Conservation (phyloP, 1,140 invertebrate species). For the Euura lappo region DNA sequence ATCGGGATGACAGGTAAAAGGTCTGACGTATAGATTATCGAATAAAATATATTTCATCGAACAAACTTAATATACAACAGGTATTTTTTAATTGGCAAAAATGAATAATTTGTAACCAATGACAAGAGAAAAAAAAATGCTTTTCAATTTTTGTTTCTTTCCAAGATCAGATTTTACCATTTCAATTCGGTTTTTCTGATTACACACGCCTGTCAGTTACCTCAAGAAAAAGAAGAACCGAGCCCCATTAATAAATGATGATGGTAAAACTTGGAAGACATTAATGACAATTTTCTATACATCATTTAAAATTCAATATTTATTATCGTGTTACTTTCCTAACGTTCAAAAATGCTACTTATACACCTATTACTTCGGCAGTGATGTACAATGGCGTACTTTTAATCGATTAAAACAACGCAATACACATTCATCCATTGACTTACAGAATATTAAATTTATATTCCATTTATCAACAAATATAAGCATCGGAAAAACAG, state of each 20-base stretch:
- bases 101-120: background rate
- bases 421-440: too few species aligned
- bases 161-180: too few species aligned
- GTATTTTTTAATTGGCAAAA: background rate
- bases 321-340: background rate
- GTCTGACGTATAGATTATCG: background rate
- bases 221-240: background rate
- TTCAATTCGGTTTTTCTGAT: background rate
- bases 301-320: background rate
- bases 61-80: constrained; percentile 5
- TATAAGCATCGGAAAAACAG: too few species aligned
- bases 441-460: too few species aligned
- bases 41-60: constrained; percentile 14
- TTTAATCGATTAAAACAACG: too few species aligned
- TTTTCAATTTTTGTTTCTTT: background rate
- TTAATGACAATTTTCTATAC: background rate
- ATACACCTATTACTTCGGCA: background rate
- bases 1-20: background rate
- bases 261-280: background rate
- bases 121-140: background rate
- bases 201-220: background rate
- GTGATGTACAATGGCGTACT: background rate
- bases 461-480: too few species aligned
- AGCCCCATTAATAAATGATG: background rate
- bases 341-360: background rate